These are phyloP conservation scores for Phrynocephalus forsythii DNA, from an alignment of 2,797 vertebrate species.

Conservation along the genomic window DNA sequence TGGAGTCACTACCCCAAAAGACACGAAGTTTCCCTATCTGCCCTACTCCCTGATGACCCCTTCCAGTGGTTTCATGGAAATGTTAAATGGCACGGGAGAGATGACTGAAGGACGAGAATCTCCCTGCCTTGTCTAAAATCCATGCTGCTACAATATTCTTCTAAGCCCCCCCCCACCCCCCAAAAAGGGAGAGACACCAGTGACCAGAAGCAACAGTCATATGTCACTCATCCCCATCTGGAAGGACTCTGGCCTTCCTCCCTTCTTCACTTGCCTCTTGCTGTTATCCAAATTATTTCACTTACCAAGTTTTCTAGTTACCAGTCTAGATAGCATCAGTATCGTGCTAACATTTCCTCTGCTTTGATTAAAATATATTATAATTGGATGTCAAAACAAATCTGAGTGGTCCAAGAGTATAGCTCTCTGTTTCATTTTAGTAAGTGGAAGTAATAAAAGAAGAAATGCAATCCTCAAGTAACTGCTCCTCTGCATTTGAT, in stretches of 20 bases:
- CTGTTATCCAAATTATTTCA: not conserved
- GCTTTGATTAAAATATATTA: not conserved
- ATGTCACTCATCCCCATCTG: not conserved
- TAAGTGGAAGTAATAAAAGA: slow-evolving; percentile 12
- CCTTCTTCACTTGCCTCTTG: not conserved
- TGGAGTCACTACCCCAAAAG: too few species aligned
- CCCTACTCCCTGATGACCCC: too few species aligned
- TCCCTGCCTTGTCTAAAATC: too few species aligned
- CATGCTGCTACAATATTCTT: too few species aligned
- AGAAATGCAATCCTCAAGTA: slow-evolving; percentile 17
- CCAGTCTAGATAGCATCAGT: not conserved
- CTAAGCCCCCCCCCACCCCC: not conserved
- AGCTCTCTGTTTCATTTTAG: not conserved
- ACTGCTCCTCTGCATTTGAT: slow-evolving; percentile 6
- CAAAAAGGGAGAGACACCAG: not conserved
- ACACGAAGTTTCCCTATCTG: too few species aligned
- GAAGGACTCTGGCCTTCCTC: not conserved
- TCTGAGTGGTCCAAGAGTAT: not conserved
- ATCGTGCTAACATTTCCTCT: not conserved
- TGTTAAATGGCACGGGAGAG: too few species aligned
- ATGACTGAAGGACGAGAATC: too few species aligned
- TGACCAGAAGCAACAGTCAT: not conserved
- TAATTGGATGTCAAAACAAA: slow-evolving; percentile 4
- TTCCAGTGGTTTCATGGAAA: too few species aligned
- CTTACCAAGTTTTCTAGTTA: not conserved